Conservation (phyloP, 2,888 invertebrate species). For the Cyclophora punctaria region DNA sequence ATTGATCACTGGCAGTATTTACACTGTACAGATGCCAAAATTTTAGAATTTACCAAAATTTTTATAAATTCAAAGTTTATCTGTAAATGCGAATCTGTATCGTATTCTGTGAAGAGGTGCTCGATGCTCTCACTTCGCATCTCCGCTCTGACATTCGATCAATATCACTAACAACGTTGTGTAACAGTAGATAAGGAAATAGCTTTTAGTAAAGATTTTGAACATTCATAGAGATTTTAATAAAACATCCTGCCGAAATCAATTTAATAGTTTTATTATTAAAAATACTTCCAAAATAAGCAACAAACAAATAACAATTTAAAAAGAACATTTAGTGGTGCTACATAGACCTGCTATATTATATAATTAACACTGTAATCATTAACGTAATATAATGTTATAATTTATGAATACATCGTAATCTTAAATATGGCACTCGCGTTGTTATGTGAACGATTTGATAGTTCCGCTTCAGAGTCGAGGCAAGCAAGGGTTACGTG, state of each 20-base stretch:
- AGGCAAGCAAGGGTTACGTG: conserved; percentile 3
- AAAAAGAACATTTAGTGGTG: conserved; percentile 56
- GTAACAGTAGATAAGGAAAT: conserved; percentile 21
- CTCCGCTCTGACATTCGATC: not conserved
- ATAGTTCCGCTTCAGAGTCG: not conserved
- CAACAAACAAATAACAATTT: conserved; percentile 74
- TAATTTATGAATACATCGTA: conserved; percentile 16
- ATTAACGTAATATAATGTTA: conserved; percentile 14
- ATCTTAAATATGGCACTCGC: conserved; percentile 40
- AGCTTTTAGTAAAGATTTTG: conserved; percentile 37
- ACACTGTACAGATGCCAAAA: conserved; percentile 33
- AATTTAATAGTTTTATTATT: conserved; percentile 60
- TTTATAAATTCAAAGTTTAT: not conserved
- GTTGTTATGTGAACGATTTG: conserved; percentile 17
- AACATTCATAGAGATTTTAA: conserved; percentile 52
- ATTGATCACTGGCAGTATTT: conserved; percentile 1
- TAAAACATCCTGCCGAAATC: conserved; percentile 58
- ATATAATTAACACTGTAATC: conserved; percentile 49
- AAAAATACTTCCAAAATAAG: conserved; percentile 73
- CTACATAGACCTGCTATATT: conserved; percentile 49
- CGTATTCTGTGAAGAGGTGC: too few relatives aligned
- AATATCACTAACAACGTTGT: not conserved
- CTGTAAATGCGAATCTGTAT: not conserved
- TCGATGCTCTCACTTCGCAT: not conserved
- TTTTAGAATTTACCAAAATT: conserved; percentile 1